Evolutionary conservation across 2,113 vertebrate species (phyloP).

Genomic region (Nothocercus nigrocapillus): DNA sequence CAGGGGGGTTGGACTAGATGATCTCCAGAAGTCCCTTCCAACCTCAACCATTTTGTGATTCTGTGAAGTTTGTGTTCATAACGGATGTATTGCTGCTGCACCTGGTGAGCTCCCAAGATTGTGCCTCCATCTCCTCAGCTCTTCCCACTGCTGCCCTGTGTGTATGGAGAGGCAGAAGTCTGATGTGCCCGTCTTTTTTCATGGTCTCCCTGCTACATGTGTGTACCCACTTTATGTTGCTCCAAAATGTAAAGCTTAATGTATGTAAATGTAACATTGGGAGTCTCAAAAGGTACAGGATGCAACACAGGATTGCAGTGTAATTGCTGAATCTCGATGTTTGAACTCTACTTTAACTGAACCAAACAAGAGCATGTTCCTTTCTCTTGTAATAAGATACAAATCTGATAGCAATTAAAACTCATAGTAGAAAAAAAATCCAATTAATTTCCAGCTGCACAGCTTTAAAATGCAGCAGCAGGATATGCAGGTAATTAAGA

Average conservation of each 20-base stretch:
- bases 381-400: not conserved
- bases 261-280: too few species aligned
- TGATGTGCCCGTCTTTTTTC: not conserved
- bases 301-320: not conserved
- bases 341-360: not conserved
- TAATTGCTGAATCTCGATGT: not conserved
- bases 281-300: constrained; percentile 24
- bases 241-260: too few species aligned
- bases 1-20: too few species aligned
- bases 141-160: not conserved
- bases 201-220: not conserved
- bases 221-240: not conserved
- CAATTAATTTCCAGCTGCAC: not conserved
- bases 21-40: too few species aligned
- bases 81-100: not conserved
- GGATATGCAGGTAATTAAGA: not conserved
- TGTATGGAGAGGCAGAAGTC: not conserved
- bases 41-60: too few species aligned
- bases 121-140: not conserved
- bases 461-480: not conserved
- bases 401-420: not conserved
- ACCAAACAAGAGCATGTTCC: not conserved
- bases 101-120: not conserved
- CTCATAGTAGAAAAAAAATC: not conserved
- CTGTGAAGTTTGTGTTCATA: not conserved